Evolutionary conservation across 2,797 vertebrate genomes (phyloP).

Genomic region (Gastrophryne carolinensis): DNA sequence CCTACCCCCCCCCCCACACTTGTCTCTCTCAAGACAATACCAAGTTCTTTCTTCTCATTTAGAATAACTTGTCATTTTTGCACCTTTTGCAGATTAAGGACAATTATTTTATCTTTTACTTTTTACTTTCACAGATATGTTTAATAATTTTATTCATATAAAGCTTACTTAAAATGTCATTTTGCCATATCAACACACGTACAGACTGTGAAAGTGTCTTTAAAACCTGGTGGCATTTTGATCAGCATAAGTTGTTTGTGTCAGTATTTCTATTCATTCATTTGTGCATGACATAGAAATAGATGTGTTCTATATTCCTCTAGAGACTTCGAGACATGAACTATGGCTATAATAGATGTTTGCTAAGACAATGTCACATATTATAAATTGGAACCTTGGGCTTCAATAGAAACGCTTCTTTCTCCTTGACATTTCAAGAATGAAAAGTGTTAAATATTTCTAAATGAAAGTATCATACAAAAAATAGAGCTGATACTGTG

Average conservation of each 20-base stretch:
- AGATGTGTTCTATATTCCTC: conserved; percentile 3
- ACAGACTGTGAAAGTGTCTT: too few relatives aligned
- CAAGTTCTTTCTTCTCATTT: too few relatives aligned
- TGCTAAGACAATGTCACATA: conserved; percentile 23
- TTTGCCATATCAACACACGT: too few relatives aligned
- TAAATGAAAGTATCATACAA: conserved; percentile 17
- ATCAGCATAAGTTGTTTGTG: neutral
- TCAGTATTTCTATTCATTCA: neutral
- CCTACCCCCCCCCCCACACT: too few relatives aligned
- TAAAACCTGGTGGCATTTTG: too few relatives aligned
- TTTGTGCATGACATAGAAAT: neutral
- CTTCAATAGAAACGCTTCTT: neutral
- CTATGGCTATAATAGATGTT: conserved; percentile 13
- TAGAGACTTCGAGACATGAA: conserved; percentile 14
- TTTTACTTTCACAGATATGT: too few relatives aligned
- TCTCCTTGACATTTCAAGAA: conserved; percentile 20
- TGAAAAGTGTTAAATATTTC: conserved; percentile 39
- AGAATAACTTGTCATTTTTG: too few relatives aligned
- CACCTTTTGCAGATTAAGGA: too few relatives aligned
- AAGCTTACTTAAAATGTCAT: too few relatives aligned
- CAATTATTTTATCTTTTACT: too few relatives aligned
- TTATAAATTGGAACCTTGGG: conserved; percentile 30
- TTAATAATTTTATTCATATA: too few relatives aligned
- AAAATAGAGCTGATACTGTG: conserved; percentile 14
- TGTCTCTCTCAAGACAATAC: too few relatives aligned